A percentile compares a stretch with the other conserved stretches of the same genome.
Evolutionary conservation across 2,888 invertebrate species (phyloP).

Genomic region (Sarcophaga subvicina): DNA sequence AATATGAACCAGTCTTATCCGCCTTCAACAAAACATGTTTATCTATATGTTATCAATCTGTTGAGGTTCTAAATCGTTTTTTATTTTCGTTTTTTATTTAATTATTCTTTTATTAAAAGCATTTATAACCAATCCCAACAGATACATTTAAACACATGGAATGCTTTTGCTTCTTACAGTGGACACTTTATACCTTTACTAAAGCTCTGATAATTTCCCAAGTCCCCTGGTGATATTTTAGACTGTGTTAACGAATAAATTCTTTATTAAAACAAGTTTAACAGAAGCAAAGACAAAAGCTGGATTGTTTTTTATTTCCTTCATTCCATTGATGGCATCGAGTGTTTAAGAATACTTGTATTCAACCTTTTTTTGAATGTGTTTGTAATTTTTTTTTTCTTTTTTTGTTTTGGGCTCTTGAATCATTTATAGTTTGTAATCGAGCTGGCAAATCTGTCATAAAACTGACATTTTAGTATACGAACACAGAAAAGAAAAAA

Average conservation of each 20-base stretch:
- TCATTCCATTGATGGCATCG: neutral
- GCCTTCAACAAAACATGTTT: too few species aligned
- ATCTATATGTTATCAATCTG: too few species aligned
- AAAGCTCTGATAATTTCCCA: conserved; percentile 64
- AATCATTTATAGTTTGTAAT: conserved; percentile 72
- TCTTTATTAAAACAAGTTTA: conserved; percentile 58
- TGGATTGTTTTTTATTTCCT: neutral
- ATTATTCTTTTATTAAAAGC: neutral
- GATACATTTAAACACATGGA: conserved; percentile 63
- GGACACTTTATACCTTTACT: conserved; percentile 23
- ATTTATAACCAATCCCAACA: neutral
- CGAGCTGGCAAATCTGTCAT: conserved; percentile 81
- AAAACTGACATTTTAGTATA: conserved; percentile 73
- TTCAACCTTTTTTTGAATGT: conserved; percentile 59
- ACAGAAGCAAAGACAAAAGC: conserved; percentile 9
- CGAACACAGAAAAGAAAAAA: conserved; percentile 1
- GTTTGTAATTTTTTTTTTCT: conserved; percentile 33
- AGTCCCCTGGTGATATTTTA: conserved; percentile 79
- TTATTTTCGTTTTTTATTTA: too few species aligned
- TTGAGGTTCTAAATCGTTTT: too few species aligned
- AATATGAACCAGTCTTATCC: too few species aligned
- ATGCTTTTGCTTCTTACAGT: neutral
- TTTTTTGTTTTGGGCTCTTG: conserved; percentile 29
- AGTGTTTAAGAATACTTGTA: conserved; percentile 77
- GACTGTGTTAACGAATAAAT: conserved; percentile 69